phyloP scores from a whole-genome alignment of 2,888 invertebrate genomes.

The Dynastes hyllus region DNA sequence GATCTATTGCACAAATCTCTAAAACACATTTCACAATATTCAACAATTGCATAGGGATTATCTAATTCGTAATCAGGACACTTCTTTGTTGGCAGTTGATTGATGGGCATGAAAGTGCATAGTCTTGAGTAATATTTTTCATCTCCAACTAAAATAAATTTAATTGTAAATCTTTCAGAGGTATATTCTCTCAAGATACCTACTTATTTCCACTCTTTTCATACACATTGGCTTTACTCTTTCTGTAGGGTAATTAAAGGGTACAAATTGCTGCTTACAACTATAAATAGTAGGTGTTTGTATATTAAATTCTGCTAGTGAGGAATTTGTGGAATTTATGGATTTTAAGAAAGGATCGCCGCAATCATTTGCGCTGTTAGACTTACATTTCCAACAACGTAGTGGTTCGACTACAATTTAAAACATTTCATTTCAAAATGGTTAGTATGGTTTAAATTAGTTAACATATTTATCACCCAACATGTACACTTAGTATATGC shows the following conservation, averaged over 20 bases:
- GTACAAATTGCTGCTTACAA: background rate
- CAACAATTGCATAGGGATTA: background rate
- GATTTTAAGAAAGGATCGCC: background rate
- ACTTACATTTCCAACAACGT: slow-evolving; percentile 8
- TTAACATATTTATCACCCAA: too few species aligned
- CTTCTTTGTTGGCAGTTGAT: background rate
- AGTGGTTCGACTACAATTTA: background rate
- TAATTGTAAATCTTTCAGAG: background rate
- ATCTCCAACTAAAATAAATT: background rate
- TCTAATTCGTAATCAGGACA: background rate
- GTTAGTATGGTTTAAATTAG: too few species aligned
- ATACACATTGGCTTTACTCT: background rate
- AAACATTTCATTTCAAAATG: background rate
- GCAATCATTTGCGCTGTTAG: background rate
- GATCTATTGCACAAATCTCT: background rate
- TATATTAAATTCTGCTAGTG: background rate
- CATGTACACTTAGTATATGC: too few species aligned
- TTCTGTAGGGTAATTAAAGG: background rate
- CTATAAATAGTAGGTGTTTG: background rate
- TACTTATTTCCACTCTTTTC: background rate
- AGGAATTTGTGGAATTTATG: background rate
- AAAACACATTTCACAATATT: background rate
- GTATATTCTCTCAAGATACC: background rate
- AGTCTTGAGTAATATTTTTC: background rate
- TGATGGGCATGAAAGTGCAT: background rate